Evolutionary conservation across 2,888 invertebrate species (phyloP), one percentile per base, ranked within the genome.

Genomic region (Smittia aterrima): DNA sequence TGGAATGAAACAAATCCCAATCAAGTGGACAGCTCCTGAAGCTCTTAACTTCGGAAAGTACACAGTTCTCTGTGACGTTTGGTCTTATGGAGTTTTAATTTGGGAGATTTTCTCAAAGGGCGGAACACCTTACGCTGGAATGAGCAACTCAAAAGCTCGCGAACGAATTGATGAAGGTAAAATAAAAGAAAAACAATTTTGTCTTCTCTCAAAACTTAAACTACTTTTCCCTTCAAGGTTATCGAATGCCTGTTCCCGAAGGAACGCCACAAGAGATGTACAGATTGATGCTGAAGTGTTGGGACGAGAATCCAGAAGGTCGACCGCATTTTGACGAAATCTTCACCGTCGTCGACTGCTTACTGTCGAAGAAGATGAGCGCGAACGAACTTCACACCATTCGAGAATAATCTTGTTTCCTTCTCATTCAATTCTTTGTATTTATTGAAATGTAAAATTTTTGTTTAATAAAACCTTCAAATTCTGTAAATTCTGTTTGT

Each of bases 21-120:
- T 98, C 76, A 98, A 98, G 83, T 98, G 98, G 98, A 98, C 97
- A 0, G 96, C 97, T 1, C 98, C 98, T 0, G 97, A 97, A 84
- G 96, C 97, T 1, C 85, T 97, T 11, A 96, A 96, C 83, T 96
- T 93, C 81, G 96, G 96, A 89, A 95, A 95, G 86, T 97, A 97
- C 82, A 97, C 96, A 9, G 91, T 95, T 0, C 84, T 96, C 6
- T 96, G 96, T 83, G 97, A 98, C 84, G 96, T 98, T 64, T 98
- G 97, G 97, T 96, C 96, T 79, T 98, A 93, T 81, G 97, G 96
- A 1, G 92, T 98, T 77, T 84, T 98, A 75, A 92, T 94, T 87
- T 98, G 96, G 96, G 97, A 98, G 84, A 93, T 98, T 80, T 97
- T 96, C 84, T 93, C 96, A 0, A 89, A 91, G 80, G 97, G 97